Conservation (phyloP, 2,113 vertebrate genomes). For the Dipodomys stephensi region DNA sequence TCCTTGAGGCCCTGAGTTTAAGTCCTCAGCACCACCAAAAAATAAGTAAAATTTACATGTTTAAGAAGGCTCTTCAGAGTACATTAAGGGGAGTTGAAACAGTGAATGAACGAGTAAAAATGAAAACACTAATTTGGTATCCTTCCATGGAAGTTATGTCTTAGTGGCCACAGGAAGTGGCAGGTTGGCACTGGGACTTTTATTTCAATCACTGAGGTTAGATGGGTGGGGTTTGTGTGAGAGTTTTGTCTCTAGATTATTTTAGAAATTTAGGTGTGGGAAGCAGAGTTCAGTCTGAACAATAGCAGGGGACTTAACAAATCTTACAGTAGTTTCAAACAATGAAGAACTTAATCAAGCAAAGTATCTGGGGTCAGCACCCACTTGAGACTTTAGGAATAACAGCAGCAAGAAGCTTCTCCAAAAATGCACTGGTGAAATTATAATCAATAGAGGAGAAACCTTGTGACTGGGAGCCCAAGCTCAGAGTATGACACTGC, state of each 20-base stretch:
- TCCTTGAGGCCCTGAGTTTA: background rate
- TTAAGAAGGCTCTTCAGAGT: background rate
- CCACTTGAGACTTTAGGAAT: background rate
- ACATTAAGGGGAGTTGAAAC: background rate
- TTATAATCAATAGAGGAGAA: background rate
- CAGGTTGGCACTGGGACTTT: background rate
- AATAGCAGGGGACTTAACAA: too few species aligned
- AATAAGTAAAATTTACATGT: background rate
- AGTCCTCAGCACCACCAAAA: background rate
- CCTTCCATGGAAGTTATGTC: background rate
- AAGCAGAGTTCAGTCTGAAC: background rate
- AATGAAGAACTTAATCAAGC: background rate
- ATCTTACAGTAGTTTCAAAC: background rate
- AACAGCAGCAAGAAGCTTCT: background rate
- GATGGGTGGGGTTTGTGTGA: background rate
- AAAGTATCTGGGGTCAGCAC: background rate
- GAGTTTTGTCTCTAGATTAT: background rate
- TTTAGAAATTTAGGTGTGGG: background rate
- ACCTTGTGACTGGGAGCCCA: background rate
- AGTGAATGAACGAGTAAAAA: background rate
- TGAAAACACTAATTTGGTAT: background rate
- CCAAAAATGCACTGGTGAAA: background rate
- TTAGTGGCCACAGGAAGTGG: slow-evolving; percentile 9
- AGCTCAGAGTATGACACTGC: too few species aligned
- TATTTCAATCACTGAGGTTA: background rate